phyloP scores from a whole-genome alignment of 2,888 invertebrate species.

The Cephus spinipes region DNA sequence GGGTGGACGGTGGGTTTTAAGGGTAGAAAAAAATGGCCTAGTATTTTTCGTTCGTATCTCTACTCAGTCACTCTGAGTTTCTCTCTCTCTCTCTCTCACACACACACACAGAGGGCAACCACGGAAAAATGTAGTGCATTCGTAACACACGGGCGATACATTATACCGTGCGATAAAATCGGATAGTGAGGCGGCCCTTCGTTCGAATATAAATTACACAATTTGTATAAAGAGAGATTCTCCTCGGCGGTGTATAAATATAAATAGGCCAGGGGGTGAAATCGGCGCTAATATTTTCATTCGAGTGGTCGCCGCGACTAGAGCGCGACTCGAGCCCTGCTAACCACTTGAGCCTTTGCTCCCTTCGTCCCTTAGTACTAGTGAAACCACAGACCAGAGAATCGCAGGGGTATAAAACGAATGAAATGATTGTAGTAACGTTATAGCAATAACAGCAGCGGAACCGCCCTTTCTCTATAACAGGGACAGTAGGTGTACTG shows the following conservation, averaged over 20 bases:
- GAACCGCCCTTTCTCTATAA: too few species aligned
- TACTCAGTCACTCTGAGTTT: not conserved
- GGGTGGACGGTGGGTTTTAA: not conserved
- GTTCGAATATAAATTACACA: constrained; percentile 39
- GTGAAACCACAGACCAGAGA: too few species aligned
- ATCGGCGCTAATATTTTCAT: not conserved
- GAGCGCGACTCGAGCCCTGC: too few species aligned
- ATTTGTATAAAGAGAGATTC: constrained; percentile 40
- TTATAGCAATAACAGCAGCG: too few species aligned
- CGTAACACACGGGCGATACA: constrained; percentile 22
- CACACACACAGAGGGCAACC: not conserved
- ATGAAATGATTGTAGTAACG: too few species aligned
- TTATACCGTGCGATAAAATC: constrained; percentile 23
- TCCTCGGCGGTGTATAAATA: not conserved
- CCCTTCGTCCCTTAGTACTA: too few species aligned
- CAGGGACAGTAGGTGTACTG: too few species aligned
- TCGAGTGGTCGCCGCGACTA: not conserved
- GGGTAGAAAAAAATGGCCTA: constrained; percentile 4
- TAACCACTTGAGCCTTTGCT: too few species aligned
- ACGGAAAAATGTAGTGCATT: constrained; percentile 24
- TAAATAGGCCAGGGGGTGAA: not conserved
- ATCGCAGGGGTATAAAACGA: too few species aligned
- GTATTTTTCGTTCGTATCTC: constrained; percentile 7
- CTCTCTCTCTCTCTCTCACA: not conserved
- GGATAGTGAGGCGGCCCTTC: constrained; percentile 23